Percentiles rank a stretch among this genome's conserved stretches.
These are phyloP conservation scores for human DNA, from an alignment of 2,113 vertebrate species.

Conservation along the genomic window GRCh38 chr2:37985501-37986000, in stretches of 20 bases:
- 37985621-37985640: neutral
- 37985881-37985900: neutral
- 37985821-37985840: neutral
- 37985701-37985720: neutral
- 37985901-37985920: neutral
- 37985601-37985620: neutral
- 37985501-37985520: too few relatives aligned
- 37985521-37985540: neutral
- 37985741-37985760: neutral
- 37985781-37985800: neutral
- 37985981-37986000: neutral
- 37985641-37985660: neutral
- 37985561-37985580: neutral
- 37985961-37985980: neutral
- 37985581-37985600: neutral
- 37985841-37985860: neutral
- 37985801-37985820: neutral
- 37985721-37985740: conserved; percentile 19
- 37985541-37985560: neutral
- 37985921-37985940: neutral
- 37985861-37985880: neutral
- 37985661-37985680: neutral
- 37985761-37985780: neutral
- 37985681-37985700: neutral
- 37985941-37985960: neutral